phyloP scores from a whole-genome alignment of 53 echinoderm and acorn worm species.

The Actinopyga echinites region DNA sequence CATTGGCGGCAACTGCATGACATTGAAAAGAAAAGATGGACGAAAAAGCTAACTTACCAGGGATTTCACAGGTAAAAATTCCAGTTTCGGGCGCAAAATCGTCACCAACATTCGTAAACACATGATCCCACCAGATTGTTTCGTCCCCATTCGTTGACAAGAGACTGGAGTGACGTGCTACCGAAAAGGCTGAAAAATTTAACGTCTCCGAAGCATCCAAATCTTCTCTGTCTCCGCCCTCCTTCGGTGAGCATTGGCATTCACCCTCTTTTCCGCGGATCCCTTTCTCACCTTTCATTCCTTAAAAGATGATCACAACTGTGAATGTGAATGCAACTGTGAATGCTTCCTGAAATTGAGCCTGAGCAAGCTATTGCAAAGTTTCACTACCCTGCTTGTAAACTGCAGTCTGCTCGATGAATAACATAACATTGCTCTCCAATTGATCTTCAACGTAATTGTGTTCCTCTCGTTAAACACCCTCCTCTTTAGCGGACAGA shows the following conservation, averaged over 20 bases:
- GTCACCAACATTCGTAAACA: conserved; percentile 10
- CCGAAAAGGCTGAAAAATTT: conserved; percentile 34
- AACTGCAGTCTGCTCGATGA: no score
- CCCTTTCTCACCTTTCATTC: background rate
- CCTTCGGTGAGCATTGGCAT: conserved; percentile 10
- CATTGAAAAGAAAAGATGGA: no score
- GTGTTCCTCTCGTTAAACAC: no score
- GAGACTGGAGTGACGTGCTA: conserved; percentile 7
- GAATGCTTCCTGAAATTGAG: no score
- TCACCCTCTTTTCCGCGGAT: background rate
- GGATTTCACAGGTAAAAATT: conserved; percentile 23
- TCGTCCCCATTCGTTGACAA: conserved; percentile 18
- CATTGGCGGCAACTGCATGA: no score
- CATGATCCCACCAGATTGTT: conserved; percentile 41
- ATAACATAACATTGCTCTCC: no score
- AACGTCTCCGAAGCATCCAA: background rate
- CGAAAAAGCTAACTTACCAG: background rate
- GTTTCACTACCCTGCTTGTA: no score
- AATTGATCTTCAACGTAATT: no score
- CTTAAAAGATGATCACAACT: background rate
- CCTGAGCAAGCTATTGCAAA: no score
- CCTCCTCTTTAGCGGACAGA: no score
- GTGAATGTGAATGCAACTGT: background rate
- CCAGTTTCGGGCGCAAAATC: conserved; percentile 13
- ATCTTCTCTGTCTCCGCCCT: background rate